Percentiles rank a stretch among this genome's conserved stretches.
Conservation (phyloP, 2,113 vertebrate genomes). For the Carassius carassius region DNA sequence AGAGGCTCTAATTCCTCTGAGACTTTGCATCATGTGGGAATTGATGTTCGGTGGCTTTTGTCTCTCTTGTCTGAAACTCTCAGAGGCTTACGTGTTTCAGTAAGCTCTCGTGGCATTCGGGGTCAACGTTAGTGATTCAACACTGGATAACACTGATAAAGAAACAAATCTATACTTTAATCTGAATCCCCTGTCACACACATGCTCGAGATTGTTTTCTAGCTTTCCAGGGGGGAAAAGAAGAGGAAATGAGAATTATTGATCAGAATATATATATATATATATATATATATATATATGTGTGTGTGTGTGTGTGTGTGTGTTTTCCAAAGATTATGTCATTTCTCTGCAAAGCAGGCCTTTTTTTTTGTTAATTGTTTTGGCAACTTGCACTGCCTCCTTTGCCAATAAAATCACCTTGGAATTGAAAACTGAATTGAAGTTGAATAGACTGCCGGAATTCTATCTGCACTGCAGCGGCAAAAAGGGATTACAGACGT, state of each 20-base stretch:
- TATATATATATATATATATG: too few species aligned
- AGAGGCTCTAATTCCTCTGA: neutral
- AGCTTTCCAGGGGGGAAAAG: conserved; percentile 52
- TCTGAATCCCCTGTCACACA: conserved; percentile 31
- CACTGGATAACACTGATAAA: conserved; percentile 22
- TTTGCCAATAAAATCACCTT: conserved; percentile 75
- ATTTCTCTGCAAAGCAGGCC: conserved; percentile 60
- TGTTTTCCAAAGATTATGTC: conserved; percentile 55
- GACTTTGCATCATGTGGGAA: neutral
- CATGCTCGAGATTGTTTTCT: conserved; percentile 45
- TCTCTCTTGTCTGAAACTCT: neutral
- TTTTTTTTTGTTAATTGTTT: conserved; percentile 71
- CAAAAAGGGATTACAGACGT: conserved; percentile 72
- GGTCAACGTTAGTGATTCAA: conserved; percentile 12
- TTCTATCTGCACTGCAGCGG: conserved; percentile 68
- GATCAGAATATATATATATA: conserved; percentile 16
- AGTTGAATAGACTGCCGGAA: conserved; percentile 71
- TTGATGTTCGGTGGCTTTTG: neutral
- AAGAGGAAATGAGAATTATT: conserved; percentile 49
- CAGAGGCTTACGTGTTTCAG: neutral
- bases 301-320: too few species aligned
- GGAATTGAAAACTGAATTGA: conserved; percentile 79
- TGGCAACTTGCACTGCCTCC: conserved; percentile 66
- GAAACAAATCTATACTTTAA: conserved; percentile 24
- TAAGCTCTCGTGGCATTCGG: neutral